Conservation (phyloP, 53 echinoderm and acorn worm species). For the Pentamera pediparva region DNA sequence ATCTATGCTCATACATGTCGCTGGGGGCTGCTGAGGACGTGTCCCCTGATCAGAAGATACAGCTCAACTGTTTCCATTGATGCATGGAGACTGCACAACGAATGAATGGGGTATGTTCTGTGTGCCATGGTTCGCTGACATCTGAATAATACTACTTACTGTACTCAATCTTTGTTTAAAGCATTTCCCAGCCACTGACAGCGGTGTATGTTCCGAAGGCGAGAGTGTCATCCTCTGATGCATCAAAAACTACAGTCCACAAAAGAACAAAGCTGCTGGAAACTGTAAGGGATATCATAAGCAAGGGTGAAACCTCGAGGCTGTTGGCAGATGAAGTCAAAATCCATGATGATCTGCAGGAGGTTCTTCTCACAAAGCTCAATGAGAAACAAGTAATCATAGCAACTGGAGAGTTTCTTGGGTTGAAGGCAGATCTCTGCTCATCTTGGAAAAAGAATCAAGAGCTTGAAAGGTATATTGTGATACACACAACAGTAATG, state of each 20-base stretch:
- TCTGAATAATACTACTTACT: too few relatives aligned
- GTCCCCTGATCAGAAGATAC: too few relatives aligned
- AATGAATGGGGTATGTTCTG: too few relatives aligned
- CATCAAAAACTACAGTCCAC: constrained; percentile 13
- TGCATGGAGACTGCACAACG: too few relatives aligned
- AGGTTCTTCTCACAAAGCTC: constrained; percentile 12
- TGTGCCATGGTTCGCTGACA: too few relatives aligned
- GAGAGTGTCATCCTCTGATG: constrained; percentile 6
- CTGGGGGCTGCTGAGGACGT: too few relatives aligned
- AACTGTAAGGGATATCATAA: constrained; percentile 9
- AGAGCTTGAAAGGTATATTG: constrained; percentile 28
- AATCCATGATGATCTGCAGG: constrained; percentile 28
- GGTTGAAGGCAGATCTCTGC: constrained; percentile 30
- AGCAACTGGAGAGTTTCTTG: constrained; percentile 34
- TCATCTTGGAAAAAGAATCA: constrained; percentile 32
- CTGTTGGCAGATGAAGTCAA: constrained; percentile 28
- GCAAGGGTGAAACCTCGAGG: not conserved
- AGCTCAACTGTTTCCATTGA: too few relatives aligned
- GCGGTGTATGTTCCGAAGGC: constrained; percentile 30
- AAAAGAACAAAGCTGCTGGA: constrained; percentile 10
- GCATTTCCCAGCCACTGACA: constrained; percentile 1
- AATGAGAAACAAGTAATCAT: too few relatives aligned
- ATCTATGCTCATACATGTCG: too few relatives aligned
- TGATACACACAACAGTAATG: too few relatives aligned
- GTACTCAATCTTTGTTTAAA: too few relatives aligned